Conservation (phyloP, 2,888 invertebrate genomes). For the Exephanes ischioxanthus region DNA sequence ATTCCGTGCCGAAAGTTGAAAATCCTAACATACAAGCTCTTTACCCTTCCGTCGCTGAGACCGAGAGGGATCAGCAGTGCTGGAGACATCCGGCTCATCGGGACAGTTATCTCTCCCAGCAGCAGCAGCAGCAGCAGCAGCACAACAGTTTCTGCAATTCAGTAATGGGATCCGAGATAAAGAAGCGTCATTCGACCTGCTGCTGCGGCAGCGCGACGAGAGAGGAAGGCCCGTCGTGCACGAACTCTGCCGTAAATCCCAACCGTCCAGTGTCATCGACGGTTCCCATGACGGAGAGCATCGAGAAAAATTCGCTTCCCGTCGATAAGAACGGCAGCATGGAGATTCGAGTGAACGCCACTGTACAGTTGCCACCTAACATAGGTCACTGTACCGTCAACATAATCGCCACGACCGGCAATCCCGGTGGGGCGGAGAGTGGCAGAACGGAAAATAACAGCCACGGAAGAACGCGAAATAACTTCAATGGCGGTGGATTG, state of each 20-base stretch:
- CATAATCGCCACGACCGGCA: conserved; percentile 79
- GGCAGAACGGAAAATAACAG: not conserved
- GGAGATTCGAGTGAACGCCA: conserved; percentile 81
- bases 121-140: not conserved
- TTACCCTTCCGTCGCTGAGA: not conserved
- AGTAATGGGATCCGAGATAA: conserved; percentile 16
- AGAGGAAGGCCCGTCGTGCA: not conserved
- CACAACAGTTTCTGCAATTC: conserved; percentile 31
- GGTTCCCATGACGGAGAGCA: conserved; percentile 13
- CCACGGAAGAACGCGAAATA: conserved; percentile 68
- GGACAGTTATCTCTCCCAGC: conserved; percentile 7
- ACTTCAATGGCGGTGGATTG: conserved; percentile 81
- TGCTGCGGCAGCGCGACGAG: conserved; percentile 51
- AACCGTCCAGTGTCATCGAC: conserved; percentile 29
- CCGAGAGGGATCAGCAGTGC: conserved; percentile 19
- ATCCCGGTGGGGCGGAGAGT: conserved; percentile 46
- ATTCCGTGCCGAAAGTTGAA: not conserved
- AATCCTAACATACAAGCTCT: not conserved
- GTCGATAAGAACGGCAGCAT: conserved; percentile 64
- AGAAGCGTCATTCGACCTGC: conserved; percentile 54
- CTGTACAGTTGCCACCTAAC: conserved; percentile 79
- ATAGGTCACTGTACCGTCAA: conserved; percentile 80
- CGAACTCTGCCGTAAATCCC: conserved; percentile 8
- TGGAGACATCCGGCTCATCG: conserved; percentile 29
- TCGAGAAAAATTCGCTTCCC: conserved; percentile 17